These are phyloP conservation scores for Microtus ochrogaster DNA, from an alignment of 2,113 vertebrate species.

Conservation along the genomic window DNA sequence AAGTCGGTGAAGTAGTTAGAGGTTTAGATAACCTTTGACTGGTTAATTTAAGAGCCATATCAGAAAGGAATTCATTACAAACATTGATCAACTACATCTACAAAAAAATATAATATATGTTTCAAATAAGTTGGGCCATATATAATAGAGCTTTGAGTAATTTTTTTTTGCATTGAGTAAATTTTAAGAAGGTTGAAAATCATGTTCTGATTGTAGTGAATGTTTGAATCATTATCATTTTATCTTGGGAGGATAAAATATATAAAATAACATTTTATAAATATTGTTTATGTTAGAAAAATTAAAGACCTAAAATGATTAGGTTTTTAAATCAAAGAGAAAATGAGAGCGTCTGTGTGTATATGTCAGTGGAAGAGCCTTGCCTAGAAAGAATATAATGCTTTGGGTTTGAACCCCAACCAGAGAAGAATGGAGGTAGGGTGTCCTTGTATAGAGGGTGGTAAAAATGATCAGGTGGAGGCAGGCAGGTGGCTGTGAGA, in stretches of 20 bases:
- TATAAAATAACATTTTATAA: not conserved
- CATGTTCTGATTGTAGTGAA: not conserved
- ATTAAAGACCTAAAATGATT: not conserved
- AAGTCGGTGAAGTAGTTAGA: not conserved
- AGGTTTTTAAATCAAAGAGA: not conserved
- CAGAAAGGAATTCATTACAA: not conserved
- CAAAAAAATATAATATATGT: not conserved
- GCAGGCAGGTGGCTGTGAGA: not conserved
- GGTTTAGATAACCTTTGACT: not conserved
- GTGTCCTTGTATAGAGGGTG: not conserved
- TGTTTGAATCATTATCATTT: not conserved
- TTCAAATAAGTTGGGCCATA: not conserved
- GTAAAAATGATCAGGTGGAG: not conserved
- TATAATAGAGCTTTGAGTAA: not conserved
- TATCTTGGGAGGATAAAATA: not conserved
- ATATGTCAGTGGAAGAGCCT: not conserved
- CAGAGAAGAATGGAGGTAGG: not conserved
- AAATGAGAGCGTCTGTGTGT: not conserved
- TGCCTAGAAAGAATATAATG: not conserved
- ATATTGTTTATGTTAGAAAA: not conserved
- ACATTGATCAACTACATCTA: not conserved
- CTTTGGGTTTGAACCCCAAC: not conserved
- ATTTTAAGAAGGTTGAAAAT: not conserved
- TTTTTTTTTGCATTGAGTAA: not conserved
- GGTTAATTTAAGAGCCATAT: not conserved